Conservation (phyloP, 2,888 invertebrate species). For the Pseudococcus jackbeardsleyi region DNA sequence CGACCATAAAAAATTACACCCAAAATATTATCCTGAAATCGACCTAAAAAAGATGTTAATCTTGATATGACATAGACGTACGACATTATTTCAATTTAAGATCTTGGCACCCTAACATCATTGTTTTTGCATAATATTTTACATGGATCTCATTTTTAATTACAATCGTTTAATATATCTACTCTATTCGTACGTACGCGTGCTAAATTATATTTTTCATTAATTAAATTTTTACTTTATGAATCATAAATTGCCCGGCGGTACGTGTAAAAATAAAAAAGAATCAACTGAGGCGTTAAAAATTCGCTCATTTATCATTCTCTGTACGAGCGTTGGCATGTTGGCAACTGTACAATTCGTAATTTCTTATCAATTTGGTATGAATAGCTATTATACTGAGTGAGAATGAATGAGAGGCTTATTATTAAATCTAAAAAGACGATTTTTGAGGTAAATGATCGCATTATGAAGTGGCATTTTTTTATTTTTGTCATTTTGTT, state of each 20-base stretch:
- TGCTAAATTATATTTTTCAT: not conserved
- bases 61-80: not conserved
- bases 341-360: not conserved
- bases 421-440: not conserved
- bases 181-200: not conserved
- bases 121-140: not conserved
- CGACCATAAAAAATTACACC: not conserved
- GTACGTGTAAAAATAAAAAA: conserved; percentile 8
- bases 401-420: conserved; percentile 31
- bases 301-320: conserved; percentile 35
- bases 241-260: not conserved
- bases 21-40: not conserved
- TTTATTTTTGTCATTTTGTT: not conserved
- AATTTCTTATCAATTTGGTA: conserved; percentile 9
- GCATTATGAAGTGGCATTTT: not conserved
- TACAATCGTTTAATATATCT: not conserved
- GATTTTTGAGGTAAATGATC: not conserved
- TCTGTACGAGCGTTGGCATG: conserved; percentile 24
- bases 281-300: conserved; percentile 15
- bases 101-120: not conserved
- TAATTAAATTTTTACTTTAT: not conserved
- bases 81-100: not conserved
- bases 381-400: not conserved
- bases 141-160: not conserved
- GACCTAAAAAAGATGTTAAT: not conserved